Conservation (phyloP, 2,888 invertebrate species). For the Ctenicera cuprea region DNA sequence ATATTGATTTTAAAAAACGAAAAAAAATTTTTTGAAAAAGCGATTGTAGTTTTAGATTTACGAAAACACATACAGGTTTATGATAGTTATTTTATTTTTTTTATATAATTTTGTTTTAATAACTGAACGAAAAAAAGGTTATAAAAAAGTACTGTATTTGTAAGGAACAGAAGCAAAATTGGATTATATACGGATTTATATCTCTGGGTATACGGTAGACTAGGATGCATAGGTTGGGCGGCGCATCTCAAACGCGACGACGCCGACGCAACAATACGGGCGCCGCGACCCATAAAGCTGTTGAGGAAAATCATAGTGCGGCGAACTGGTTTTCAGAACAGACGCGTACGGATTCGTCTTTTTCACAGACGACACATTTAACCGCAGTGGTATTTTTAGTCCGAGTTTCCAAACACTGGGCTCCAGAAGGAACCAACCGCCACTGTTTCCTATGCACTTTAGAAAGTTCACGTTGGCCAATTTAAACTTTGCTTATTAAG, state of each 20-base stretch:
- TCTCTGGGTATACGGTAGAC: conserved; percentile 44
- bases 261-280: conserved; percentile 72
- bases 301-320: conserved; percentile 72
- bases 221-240: conserved; percentile 56
- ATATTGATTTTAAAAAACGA: too few relatives aligned
- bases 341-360: conserved; percentile 60
- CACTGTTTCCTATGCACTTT: conserved; percentile 19
- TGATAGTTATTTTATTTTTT: too few relatives aligned
- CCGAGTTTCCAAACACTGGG: conserved; percentile 43
- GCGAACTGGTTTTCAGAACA: conserved; percentile 67
- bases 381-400: conserved; percentile 57
- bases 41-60: too few relatives aligned
- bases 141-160: conserved; percentile 22
- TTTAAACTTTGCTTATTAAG: conserved; percentile 38
- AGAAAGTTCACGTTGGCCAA: conserved; percentile 29
- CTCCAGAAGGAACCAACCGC: conserved; percentile 16
- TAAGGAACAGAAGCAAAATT: conserved; percentile 37
- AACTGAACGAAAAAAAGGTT: background rate
- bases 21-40: too few relatives aligned
- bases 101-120: too few relatives aligned
- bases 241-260: conserved; percentile 68
- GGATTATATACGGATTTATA: conserved; percentile 50
- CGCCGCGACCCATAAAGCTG: conserved; percentile 71
- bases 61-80: too few relatives aligned
- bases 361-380: conserved; percentile 53